A percentile compares a stretch with the other conserved stretches of the same genome.
Evolutionary conservation across 2,797 vertebrate species (phyloP).

Genomic region (Scolopax bukidnonensis): DNA sequence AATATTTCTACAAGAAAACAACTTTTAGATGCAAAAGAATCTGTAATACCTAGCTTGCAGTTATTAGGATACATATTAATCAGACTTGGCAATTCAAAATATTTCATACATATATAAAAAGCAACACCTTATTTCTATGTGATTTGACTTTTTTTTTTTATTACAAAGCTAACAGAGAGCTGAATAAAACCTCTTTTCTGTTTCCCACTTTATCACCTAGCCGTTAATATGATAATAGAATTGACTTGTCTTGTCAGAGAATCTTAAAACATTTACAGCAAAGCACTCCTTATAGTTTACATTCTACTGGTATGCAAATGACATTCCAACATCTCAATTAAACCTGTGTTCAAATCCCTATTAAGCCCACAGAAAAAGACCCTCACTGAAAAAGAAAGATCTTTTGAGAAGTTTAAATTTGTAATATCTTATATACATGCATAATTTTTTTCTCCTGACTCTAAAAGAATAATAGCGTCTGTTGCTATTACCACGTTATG

Average conservation of each 20-base stretch:
- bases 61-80: background rate
- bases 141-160: background rate
- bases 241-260: background rate
- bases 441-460: background rate
- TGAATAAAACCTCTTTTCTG: background rate
- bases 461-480: background rate
- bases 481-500: background rate
- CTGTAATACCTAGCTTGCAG: background rate
- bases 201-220: background rate
- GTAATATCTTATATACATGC: background rate
- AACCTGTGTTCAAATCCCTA: background rate
- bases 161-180: background rate
- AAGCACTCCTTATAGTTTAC: background rate
- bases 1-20: background rate
- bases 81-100: background rate
- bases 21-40: background rate
- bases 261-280: background rate
- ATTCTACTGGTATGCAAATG: background rate
- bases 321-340: background rate
- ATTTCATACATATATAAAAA: background rate
- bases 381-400: background rate
- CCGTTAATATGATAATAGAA: background rate
- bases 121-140: background rate
- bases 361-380: background rate
- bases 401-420: background rate